phyloP scores from a whole-genome alignment of 2,113 vertebrate species.

The Phalacrocorax pelagicus region DNA sequence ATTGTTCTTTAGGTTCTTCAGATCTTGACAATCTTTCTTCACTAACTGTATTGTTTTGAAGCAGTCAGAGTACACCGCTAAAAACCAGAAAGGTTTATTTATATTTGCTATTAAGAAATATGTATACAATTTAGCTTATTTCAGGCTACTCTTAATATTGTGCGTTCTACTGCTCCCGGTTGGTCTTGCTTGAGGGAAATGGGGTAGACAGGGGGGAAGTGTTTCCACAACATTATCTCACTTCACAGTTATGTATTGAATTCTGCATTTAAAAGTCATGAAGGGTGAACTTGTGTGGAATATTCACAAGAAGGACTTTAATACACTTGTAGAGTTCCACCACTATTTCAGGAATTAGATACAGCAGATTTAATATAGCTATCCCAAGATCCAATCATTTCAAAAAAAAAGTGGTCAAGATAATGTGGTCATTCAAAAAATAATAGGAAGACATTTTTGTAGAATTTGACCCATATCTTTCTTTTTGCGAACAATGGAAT shows the following conservation, averaged over 20 bases:
- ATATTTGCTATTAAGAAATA: background rate
- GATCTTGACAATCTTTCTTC: slow-evolving; percentile 32
- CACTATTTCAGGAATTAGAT: background rate
- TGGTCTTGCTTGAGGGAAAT: background rate
- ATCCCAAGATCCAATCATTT: background rate
- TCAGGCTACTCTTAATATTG: background rate
- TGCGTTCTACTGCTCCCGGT: background rate
- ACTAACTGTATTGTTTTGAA: slow-evolving; percentile 32
- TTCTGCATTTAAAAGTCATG: background rate
- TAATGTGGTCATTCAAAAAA: background rate
- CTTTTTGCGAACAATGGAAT: background rate
- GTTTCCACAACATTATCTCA: background rate
- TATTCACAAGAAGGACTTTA: background rate
- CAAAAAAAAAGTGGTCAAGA: background rate
- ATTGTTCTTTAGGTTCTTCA: background rate
- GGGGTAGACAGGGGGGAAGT: background rate
- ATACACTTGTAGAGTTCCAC: background rate
- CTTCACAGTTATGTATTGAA: background rate
- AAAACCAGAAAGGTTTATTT: background rate
- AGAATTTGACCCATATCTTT: background rate
- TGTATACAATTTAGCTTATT: background rate
- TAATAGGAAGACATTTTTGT: background rate
- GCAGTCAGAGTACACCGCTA: background rate
- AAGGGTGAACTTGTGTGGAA: background rate
- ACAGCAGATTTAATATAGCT: background rate